Evolutionary conservation across 2,888 invertebrate genomes (phyloP).

Genomic region (Eilema caniola): DNA sequence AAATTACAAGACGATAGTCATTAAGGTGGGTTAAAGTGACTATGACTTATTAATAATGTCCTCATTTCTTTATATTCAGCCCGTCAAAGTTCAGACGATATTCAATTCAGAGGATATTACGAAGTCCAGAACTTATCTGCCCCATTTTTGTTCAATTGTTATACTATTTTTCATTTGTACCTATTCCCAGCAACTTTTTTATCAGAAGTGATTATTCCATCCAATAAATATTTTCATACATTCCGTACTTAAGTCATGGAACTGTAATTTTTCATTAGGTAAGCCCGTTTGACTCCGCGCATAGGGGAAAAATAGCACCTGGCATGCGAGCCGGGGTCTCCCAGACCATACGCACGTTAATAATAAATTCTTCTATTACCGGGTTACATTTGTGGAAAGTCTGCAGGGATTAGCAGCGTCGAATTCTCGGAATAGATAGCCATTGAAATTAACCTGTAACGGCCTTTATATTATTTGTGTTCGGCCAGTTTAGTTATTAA

Average conservation of each 20-base stretch:
- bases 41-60: no score
- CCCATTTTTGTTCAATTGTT: neutral
- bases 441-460: conserved; percentile 15
- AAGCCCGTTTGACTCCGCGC: conserved; percentile 50
- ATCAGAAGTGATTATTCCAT: conserved; percentile 41
- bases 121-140: neutral
- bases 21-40: no score
- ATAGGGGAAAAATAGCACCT: conserved; percentile 52
- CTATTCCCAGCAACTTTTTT: conserved; percentile 26
- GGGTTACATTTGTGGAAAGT: conserved; percentile 30
- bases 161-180: conserved; percentile 10
- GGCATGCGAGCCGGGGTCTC: conserved; percentile 26
- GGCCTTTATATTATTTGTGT: conserved; percentile 8
- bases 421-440: conserved; percentile 4
- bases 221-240: conserved; percentile 46
- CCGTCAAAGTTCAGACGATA: no score
- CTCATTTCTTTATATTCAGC: no score
- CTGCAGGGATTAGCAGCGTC: conserved; percentile 24
- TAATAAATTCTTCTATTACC: conserved; percentile 47
- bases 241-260: conserved; percentile 56
- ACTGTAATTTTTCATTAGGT: conserved; percentile 69
- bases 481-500: neutral
- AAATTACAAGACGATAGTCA: no score
- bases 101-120: no score
- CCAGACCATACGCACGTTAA: conserved; percentile 32